Evolutionary conservation across 2,113 vertebrate genomes (phyloP).

Genomic region (Balaeniceps rex): DNA sequence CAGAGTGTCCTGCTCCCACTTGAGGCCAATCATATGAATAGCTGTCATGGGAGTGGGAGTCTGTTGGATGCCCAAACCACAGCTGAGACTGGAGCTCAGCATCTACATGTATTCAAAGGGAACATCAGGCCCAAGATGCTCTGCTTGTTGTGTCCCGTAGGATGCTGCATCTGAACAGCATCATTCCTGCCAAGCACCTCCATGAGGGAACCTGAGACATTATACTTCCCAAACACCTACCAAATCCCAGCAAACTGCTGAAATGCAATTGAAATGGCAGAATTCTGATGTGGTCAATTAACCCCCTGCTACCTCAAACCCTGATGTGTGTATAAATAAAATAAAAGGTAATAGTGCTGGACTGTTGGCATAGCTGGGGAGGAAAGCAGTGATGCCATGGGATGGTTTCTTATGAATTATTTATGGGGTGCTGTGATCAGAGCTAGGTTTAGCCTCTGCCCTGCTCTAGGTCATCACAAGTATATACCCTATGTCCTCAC

Average conservation of each 20-base stretch:
- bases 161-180: neutral
- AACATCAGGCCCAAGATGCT: neutral
- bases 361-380: neutral
- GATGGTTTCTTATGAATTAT: constrained; percentile 50
- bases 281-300: constrained; percentile 1
- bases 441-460: constrained; percentile 56
- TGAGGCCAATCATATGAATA: neutral
- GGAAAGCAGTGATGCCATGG: neutral
- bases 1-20: neutral
- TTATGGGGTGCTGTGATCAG: constrained; percentile 19
- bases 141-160: neutral
- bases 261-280: neutral
- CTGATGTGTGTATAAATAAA: constrained; percentile 3
- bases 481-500: neutral
- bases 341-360: neutral
- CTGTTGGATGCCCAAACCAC: neutral
- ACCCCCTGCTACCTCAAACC: neutral
- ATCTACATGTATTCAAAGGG: neutral
- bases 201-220: neutral
- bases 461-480: constrained; percentile 41
- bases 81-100: neutral
- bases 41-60: neutral
- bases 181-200: neutral
- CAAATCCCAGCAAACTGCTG: neutral
- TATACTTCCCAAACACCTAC: neutral